Conservation (phyloP, 2,113 vertebrate species). For the Furnarius figulus region DNA sequence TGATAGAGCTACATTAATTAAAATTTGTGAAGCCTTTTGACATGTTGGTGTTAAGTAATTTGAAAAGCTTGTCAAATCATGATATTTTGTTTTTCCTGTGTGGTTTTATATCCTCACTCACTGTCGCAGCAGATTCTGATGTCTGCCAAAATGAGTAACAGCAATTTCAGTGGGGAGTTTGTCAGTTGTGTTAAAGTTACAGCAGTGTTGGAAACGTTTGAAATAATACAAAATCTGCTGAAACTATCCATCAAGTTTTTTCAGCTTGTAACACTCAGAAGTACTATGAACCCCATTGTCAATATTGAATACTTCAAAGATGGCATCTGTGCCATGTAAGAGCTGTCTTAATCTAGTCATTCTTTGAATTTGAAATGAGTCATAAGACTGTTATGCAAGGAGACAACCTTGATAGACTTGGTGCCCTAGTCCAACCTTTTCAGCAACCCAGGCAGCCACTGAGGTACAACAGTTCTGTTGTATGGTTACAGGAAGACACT, state of each 20-base stretch:
- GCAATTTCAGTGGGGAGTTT: not conserved
- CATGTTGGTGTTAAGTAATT: not conserved
- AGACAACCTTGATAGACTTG: not conserved
- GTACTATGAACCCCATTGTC: not conserved
- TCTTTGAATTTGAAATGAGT: not conserved
- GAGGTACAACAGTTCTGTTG: not conserved
- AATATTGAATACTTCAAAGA: not conserved
- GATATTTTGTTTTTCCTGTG: not conserved
- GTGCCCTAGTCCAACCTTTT: not conserved
- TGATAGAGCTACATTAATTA: not conserved
- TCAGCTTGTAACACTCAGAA: not conserved
- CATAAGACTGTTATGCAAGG: not conserved
- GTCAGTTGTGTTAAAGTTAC: not conserved
- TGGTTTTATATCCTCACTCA: not conserved
- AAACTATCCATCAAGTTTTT: not conserved
- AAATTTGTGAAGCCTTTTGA: not conserved
- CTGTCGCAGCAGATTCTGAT: not conserved
- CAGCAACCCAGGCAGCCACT: not conserved
- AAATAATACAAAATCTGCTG: not conserved
- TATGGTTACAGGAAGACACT: not conserved
- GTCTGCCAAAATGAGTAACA: not conserved
- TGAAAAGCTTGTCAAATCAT: not conserved
- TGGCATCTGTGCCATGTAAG: not conserved
- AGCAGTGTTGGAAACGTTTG: not conserved
- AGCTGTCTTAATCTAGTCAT: not conserved